A percentile compares a stretch with the other conserved stretches of the same genome.
Conservation (phyloP, 2,888 invertebrate genomes). For the Pyrochroa serraticornis region DNA sequence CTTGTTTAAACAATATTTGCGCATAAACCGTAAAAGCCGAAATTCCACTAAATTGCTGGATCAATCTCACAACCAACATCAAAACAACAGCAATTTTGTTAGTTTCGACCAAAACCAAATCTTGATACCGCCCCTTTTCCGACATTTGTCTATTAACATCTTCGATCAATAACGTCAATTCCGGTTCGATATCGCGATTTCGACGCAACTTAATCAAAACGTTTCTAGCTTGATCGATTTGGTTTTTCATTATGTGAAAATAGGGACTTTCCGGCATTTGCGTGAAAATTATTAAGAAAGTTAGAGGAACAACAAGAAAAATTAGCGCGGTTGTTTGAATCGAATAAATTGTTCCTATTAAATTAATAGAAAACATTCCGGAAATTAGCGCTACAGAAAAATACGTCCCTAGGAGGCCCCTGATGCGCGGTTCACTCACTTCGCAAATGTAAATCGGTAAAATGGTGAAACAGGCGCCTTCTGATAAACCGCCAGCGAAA, state of each 20-base stretch:
- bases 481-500: conserved; percentile 42
- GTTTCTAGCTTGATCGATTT: conserved; percentile 38
- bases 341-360: conserved; percentile 41
- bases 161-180: conserved; percentile 37
- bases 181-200: conserved; percentile 42
- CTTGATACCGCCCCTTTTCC: conserved; percentile 43
- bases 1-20: conserved; percentile 35
- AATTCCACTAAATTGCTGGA: conserved; percentile 48
- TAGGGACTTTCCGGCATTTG: conserved; percentile 52
- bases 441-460: conserved; percentile 45
- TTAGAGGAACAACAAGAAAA: conserved; percentile 33
- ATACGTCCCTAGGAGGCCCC: conserved; percentile 32
- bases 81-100: conserved; percentile 46
- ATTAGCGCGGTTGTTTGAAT: conserved; percentile 34
- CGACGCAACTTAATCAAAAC: conserved; percentile 42
- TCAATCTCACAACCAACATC: conserved; percentile 38
- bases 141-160: conserved; percentile 48
- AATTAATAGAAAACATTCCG: conserved; percentile 37
- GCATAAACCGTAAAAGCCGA: conserved; percentile 45
- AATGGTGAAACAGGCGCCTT: conserved; percentile 39
- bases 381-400: conserved; percentile 28
- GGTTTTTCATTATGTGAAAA: conserved; percentile 44
- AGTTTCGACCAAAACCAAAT: conserved; percentile 43
- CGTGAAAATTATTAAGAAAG: conserved; percentile 37
- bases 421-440: conserved; percentile 36